Evolutionary conservation across 1,140 invertebrate species (phyloP).

Genomic region (Calephelis nemesis): DNA sequence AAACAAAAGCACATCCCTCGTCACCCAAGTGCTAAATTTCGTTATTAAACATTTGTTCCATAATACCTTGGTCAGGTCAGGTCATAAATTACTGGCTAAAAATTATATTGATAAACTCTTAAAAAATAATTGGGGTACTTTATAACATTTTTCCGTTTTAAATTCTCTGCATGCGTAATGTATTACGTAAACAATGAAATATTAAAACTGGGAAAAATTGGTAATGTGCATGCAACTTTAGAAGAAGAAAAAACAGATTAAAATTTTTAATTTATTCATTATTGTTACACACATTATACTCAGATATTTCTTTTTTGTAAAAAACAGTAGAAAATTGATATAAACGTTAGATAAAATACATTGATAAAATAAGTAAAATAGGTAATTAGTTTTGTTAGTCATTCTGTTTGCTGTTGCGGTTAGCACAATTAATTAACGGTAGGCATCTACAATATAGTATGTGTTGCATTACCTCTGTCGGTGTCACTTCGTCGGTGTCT

Average conservation of each 20-base stretch:
- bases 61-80: no score
- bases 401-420: constrained; percentile 40
- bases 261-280: constrained; percentile 7
- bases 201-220: neutral
- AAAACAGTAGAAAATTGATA: constrained; percentile 2
- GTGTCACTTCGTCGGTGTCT: constrained; percentile 75
- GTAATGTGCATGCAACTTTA: constrained; percentile 10
- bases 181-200: neutral
- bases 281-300: neutral
- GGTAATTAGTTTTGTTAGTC: constrained; percentile 21
- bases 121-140: no score
- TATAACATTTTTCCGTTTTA: no score
- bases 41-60: no score
- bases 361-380: neutral
- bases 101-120: no score
- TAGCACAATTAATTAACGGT: constrained; percentile 64
- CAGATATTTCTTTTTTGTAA: neutral
- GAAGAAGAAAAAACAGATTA: neutral
- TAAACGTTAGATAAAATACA: neutral
- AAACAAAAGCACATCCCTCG: no score
- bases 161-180: neutral
- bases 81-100: no score
- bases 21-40: no score
- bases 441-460: constrained; percentile 72
- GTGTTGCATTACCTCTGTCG: constrained; percentile 77